Conservation (phyloP, 2,888 invertebrate genomes). For the Acanthosoma haemorrhoidale region DNA sequence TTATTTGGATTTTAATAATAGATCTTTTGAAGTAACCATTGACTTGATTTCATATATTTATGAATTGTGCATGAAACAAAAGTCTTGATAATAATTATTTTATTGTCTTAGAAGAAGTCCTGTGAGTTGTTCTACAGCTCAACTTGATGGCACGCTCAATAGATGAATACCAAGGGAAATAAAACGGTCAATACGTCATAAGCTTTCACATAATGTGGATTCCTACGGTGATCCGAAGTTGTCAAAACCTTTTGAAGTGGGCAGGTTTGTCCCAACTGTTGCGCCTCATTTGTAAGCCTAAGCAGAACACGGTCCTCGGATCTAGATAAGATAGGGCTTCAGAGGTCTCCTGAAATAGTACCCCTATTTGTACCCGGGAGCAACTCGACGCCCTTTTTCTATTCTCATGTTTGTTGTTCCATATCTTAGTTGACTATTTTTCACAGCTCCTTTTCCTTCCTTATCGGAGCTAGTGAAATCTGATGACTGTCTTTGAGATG, state of each 20-base stretch:
- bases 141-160: too few relatives aligned
- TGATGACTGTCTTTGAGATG: neutral
- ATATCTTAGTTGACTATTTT: neutral
- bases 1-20: too few relatives aligned
- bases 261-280: neutral
- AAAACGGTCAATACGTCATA: too few relatives aligned
- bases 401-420: neutral
- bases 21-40: too few relatives aligned
- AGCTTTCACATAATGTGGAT: too few relatives aligned
- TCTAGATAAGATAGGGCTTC: neutral
- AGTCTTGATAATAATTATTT: too few relatives aligned
- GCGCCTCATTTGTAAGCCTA: neutral
- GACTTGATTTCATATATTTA: too few relatives aligned
- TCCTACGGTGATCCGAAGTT: too few relatives aligned
- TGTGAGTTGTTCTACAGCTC: too few relatives aligned
- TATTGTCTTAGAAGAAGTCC: too few relatives aligned
- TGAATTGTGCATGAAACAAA: too few relatives aligned
- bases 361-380: slow-evolving; percentile 7
- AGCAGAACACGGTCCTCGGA: neutral
- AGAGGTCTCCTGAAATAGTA: neutral
- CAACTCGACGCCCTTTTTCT: slow-evolving; percentile 6
- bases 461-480: neutral
- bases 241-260: neutral
- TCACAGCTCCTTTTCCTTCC: neutral
- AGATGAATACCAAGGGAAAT: too few relatives aligned